These are phyloP conservation scores for Lateolabrax maculatus DNA, from an alignment of 2,797 vertebrate genomes.

Conservation along the genomic window DNA sequence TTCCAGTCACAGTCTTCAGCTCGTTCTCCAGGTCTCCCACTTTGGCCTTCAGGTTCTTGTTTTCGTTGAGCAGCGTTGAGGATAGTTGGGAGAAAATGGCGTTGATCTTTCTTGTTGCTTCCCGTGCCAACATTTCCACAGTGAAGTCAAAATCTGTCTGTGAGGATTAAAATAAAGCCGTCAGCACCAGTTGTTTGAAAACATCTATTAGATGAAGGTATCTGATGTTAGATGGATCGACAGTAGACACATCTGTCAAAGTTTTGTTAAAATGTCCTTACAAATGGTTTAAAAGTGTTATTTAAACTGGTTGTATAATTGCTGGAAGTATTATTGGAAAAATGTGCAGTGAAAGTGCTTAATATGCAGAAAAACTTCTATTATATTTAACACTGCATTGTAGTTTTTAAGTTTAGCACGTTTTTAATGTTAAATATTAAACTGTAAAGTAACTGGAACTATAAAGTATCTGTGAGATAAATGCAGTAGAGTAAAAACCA, in stretches of 20 bases:
- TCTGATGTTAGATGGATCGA: neutral
- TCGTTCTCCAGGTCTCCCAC: conserved; percentile 58
- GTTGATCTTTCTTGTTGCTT: conserved; percentile 73
- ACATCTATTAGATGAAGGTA: neutral
- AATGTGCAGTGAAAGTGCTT: neutral
- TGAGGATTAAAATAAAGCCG: neutral
- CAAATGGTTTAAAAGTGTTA: neutral
- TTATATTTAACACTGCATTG: too few species aligned
- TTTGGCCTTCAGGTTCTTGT: conserved; percentile 33
- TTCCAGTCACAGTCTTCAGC: conserved; percentile 21
- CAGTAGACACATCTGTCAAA: neutral
- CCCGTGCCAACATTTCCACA: conserved; percentile 49
- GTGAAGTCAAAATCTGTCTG: conserved; percentile 47
- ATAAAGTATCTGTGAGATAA: too few species aligned
- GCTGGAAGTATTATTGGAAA: neutral
- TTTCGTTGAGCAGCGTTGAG: conserved; percentile 49
- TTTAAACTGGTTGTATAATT: neutral
- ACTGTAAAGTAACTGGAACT: too few species aligned
- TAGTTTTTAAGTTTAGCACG: too few species aligned
- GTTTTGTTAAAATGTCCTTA: neutral
- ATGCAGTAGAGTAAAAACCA: too few species aligned
- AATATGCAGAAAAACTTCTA: too few species aligned
- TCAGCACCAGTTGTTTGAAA: neutral
- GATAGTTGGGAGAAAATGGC: conserved; percentile 66
- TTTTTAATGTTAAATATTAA: too few species aligned